Evolutionary conservation across 1,140 invertebrate species (phyloP).

Genomic region (Lucilia cuprina): DNA sequence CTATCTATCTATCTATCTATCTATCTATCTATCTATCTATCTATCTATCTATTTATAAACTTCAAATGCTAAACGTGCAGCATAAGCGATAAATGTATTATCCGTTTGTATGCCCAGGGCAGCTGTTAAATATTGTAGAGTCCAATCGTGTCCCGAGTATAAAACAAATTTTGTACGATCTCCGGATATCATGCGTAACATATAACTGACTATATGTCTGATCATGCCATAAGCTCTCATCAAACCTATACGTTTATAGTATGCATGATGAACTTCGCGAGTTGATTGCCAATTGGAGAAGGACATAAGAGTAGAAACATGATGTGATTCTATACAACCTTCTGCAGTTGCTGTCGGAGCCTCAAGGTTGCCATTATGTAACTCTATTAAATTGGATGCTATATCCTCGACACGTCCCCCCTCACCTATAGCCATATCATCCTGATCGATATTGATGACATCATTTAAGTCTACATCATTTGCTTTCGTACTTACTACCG

Average conservation of each 20-base stretch:
- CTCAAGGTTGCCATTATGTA: background rate
- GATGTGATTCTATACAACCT: conserved; percentile 63
- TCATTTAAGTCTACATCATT: conserved; percentile 51
- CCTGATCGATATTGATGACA: conserved; percentile 62
- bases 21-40: too few relatives aligned
- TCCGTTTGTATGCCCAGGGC: conserved; percentile 74
- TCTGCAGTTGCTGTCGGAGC: conserved; percentile 38
- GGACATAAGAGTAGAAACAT: conserved; percentile 76
- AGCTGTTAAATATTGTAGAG: conserved; percentile 80
- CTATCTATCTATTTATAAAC: too few relatives aligned
- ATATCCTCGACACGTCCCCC: background rate
- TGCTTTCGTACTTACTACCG: conserved; percentile 28
- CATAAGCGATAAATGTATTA: conserved; percentile 73
- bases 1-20: too few relatives aligned
- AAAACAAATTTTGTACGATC: conserved; percentile 80
- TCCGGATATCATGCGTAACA: conserved; percentile 79
- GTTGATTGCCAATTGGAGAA: conserved; percentile 79
- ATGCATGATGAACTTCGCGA: conserved; percentile 71
- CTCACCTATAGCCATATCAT: conserved; percentile 44
- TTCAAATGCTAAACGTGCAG: conserved; percentile 85
- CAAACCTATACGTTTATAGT: conserved; percentile 73
- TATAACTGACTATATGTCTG: conserved; percentile 78
- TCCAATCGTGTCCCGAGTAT: conserved; percentile 92
- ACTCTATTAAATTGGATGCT: background rate
- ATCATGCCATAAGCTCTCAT: conserved; percentile 79